Base-by-base conservation (phyloP, 2,113 vertebrate genomes). In the Emydocephalus ijimae region DNA sequence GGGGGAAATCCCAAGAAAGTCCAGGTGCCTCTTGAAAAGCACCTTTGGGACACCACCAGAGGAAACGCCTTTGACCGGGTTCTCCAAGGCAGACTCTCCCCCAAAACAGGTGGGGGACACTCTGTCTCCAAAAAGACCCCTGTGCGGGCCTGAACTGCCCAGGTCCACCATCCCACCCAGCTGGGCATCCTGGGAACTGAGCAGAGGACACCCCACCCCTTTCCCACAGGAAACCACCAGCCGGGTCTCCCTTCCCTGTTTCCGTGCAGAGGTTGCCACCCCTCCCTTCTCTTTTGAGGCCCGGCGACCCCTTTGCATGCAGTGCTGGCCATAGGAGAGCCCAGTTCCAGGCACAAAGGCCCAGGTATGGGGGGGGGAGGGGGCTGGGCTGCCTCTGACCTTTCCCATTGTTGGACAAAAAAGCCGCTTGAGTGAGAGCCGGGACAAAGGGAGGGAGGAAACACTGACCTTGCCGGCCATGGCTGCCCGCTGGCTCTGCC, bases 401-500 rank as follows among this genome's bases (percentile, higher is more conserved):
- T 98, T 97, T 99, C 98, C 97, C 98, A 98, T 55, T 48, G 9
- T 86, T 0, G 87, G 94, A 96, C 95, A 93, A 95, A 95, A 89
- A 96, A 95, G 96, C 5, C 90, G 90, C 95, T 96, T 96, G 98
- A 97, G 95, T 94, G 95, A 92, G 97, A 92, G 12, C 93, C 91
- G 0, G 0, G 97, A 98, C 98, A 98, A 98, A 98, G 96, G 96
- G 94, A 92, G 93, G 97, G 97, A 97, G 96, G 5, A 95, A 91
- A 96, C 94, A 54, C 96, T 97, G 98, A 98, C 98, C 98, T 96
- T 95, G 97, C 97, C 95, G 94, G 98, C 96, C 95, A 96, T 96
- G 96, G 97, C 98, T 98, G 98, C 99, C 99, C 98, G 98, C 99
- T 99, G 99, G 99, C 97, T 99, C 96, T 0, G 8, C 97, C 97